A percentile compares a stretch with the other conserved stretches of the same genome.
These are phyloP conservation scores for Sphyrna mokarran DNA, from an alignment of 2,113 vertebrate species.

Conservation along the genomic window DNA sequence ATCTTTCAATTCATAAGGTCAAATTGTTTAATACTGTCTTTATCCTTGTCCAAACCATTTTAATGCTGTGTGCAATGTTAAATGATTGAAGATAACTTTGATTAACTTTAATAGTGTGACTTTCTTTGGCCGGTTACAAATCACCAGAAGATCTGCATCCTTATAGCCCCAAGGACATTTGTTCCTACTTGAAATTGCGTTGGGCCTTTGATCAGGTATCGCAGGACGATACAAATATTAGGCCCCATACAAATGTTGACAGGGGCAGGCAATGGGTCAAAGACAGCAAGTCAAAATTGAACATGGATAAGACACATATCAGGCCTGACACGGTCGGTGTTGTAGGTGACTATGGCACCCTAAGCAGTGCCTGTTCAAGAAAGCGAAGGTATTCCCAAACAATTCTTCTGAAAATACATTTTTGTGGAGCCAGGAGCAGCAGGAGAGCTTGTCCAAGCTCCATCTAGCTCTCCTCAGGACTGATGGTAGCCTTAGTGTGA, in stretches of 20 bases:
- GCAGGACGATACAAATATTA: background rate
- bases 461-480: background rate
- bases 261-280: background rate
- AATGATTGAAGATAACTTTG: background rate
- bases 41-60: background rate
- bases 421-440: background rate
- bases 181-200: background rate
- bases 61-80: background rate
- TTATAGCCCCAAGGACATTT: background rate
- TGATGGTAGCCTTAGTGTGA: background rate
- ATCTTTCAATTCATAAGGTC: background rate
- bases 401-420: background rate
- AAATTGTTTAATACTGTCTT: background rate
- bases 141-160: background rate
- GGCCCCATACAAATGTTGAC: background rate
- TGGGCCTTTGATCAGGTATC: background rate
- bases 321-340: background rate
- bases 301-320: background rate
- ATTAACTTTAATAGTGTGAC: background rate
- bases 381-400: background rate
- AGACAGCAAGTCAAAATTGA: background rate
- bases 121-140: background rate
- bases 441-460: background rate
- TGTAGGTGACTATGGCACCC: no score
- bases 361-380: background rate